Conservation (phyloP, 2,113 vertebrate genomes). For the Burhinus oedicnemus region DNA sequence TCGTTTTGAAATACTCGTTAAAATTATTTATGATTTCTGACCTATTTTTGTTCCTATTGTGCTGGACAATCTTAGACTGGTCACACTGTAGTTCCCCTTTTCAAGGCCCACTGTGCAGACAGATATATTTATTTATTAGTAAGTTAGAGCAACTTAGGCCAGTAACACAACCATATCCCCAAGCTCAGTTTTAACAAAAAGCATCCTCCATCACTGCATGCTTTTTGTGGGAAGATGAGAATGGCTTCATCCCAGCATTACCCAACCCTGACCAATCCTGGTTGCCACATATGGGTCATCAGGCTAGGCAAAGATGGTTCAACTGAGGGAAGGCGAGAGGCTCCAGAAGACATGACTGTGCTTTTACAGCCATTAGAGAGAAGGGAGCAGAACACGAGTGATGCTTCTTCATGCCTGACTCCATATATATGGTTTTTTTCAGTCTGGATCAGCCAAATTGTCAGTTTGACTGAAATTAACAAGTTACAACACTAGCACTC, state of each 20-base stretch:
- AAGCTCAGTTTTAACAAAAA: neutral
- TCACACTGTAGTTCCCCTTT: neutral
- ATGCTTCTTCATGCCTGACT: neutral
- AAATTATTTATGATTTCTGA: neutral
- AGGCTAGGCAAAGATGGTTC: neutral
- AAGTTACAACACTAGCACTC: neutral
- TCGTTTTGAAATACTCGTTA: neutral
- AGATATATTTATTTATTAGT: neutral
- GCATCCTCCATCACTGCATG: neutral
- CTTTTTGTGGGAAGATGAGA: neutral
- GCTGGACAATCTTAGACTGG: neutral
- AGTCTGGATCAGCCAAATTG: neutral
- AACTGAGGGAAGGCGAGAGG: neutral
- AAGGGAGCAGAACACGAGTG: neutral
- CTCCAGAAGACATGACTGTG: neutral
- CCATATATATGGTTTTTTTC: neutral
- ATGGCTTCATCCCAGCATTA: neutral
- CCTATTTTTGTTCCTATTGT: neutral
- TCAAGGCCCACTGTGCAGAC: neutral
- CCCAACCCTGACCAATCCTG: neutral
- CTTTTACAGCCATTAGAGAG: neutral
- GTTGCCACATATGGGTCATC: neutral
- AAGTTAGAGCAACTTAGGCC: neutral
- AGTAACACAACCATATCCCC: neutral
- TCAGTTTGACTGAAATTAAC: neutral